These are phyloP conservation scores for Capreolus pygargus DNA, from an alignment of 2,113 vertebrate genomes.

Conservation along the genomic window DNA sequence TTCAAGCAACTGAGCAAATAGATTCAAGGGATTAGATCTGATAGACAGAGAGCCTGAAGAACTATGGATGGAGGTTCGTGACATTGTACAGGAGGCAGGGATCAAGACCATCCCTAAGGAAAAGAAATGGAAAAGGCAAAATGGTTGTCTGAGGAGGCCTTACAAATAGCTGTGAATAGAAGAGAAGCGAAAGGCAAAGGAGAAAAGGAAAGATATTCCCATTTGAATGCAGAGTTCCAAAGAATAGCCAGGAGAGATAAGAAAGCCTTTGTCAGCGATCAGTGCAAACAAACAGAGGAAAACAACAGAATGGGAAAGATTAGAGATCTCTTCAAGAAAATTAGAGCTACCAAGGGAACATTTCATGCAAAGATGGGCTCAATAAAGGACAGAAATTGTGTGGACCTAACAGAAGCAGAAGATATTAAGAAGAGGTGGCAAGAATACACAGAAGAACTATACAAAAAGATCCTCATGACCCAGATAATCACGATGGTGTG, in stretches of 20 bases:
- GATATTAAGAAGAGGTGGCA: neutral
- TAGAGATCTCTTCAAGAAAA: neutral
- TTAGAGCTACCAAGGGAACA: neutral
- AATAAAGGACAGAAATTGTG: neutral
- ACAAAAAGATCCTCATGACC: neutral
- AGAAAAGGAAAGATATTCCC: neutral
- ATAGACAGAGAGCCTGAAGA: neutral
- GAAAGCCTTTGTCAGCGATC: neutral
- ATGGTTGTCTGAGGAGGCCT: neutral
- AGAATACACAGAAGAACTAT: neutral
- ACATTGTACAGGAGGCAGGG: neutral
- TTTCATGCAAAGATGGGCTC: neutral
- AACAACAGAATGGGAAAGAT: neutral
- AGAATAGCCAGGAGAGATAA: neutral
- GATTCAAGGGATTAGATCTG: neutral
- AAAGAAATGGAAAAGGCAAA: neutral
- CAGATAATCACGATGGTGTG: neutral
- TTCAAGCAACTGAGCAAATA: neutral
- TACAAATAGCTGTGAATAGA: neutral
- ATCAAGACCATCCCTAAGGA: neutral
- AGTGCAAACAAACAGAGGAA: neutral
- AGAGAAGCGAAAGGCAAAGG: neutral
- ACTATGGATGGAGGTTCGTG: fast-evolving
- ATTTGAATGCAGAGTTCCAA: neutral
- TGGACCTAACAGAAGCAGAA: neutral